These are phyloP conservation scores for Saturnia pavonia DNA, from an alignment of 2,888 invertebrate species.

Conservation along the genomic window DNA sequence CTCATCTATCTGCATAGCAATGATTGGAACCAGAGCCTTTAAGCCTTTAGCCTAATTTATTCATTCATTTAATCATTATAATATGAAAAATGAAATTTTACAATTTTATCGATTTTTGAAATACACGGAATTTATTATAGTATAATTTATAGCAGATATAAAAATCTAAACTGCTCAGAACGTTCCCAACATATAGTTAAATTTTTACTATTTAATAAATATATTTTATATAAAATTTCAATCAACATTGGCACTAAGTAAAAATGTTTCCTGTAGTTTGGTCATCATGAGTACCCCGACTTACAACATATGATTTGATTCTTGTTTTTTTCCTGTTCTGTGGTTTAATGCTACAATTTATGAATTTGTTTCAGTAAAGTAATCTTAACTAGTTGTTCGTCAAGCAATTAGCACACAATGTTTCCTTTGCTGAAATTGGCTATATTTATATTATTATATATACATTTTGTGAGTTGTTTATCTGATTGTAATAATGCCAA, in stretches of 20 bases:
- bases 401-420: conserved; percentile 20
- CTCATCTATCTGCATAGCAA: too few relatives aligned
- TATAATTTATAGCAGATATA: too few relatives aligned
- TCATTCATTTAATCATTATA: too few relatives aligned
- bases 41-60: too few relatives aligned
- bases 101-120: too few relatives aligned
- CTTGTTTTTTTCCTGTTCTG: conserved; percentile 3
- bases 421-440: conserved; percentile 25
- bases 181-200: too few relatives aligned
- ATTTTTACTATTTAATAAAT: too few relatives aligned
- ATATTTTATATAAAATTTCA: too few relatives aligned
- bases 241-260: background rate
- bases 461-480: conserved; percentile 27
- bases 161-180: too few relatives aligned
- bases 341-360: background rate
- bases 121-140: too few relatives aligned
- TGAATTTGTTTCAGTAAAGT: background rate
- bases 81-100: too few relatives aligned
- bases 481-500: conserved; percentile 31
- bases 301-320: background rate
- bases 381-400: background rate
- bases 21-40: too few relatives aligned
- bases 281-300: background rate
- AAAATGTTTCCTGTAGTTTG: background rate
- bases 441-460: conserved; percentile 21